Evolutionary conservation across 2,113 vertebrate genomes (phyloP), one percentile per base, ranked within the genome.

Genomic region (Xyrauchen texanus): DNA sequence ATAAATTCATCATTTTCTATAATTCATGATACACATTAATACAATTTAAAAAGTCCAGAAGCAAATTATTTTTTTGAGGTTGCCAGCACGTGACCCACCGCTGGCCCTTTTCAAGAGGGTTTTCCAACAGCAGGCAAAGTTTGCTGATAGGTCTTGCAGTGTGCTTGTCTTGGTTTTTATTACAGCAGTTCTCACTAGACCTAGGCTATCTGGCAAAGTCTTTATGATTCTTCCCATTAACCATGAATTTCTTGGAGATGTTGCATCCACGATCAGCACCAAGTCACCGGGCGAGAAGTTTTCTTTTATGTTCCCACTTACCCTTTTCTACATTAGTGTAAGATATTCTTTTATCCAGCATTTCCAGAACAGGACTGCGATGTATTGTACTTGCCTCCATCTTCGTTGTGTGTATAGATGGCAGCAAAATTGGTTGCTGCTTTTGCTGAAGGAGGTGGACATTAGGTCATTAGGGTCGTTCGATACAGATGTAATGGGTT

Each of bases 301-400:
- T 11, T n/a, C 21, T 58, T 13, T 10, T 9, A n/a, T 58, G 10
- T 13, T 58, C 11, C 55, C 55, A 58, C 1, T 58, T 58, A 13
- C 11, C 13, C 55, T 58, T 58, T 58, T 11, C 13, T 58, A 10
- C 55, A 58, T 11, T n/a, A 58, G 4, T 58, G 55, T 4, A 13
- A 58, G 13, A 11, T 58, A 58, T n/a, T 58, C 6, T 11, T n/a
- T 11, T 58, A 58, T 11, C 55, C 72, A 45, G 5, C 21, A 6
- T 44, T 57, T 63, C 49, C 72, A 75, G 6, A 61, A 75, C 5
- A 75, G 12, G 5, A 51, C 58, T 3, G 73, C 12, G 2, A 76
- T 15, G 13, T 76, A 76, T n/a, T 76, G 45, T 5, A 51, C 60
- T 49, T 76, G 73, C 21, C 11, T 76, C 73, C 60, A 76, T 49